phyloP scores from a whole-genome alignment of 1,140 invertebrate species.

The Diachasma alloeum region DNA sequence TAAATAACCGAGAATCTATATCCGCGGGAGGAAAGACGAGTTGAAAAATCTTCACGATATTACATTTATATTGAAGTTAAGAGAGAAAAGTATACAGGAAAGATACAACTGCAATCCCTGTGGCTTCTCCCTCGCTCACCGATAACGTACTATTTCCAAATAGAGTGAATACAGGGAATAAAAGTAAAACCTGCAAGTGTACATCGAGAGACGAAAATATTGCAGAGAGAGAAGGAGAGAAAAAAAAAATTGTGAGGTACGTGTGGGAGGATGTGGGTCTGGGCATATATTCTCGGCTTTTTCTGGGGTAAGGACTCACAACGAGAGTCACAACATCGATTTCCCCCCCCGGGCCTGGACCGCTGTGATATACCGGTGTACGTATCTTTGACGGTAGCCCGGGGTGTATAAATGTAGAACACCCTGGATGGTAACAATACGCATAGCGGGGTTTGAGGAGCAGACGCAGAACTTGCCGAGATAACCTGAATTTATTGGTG shows the following conservation, averaged over 20 bases:
- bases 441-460: neutral
- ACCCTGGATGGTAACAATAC: neutral
- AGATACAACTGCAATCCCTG: neutral
- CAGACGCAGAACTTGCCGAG: neutral
- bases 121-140: neutral
- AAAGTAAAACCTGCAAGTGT: neutral
- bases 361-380: neutral
- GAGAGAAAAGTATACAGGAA: neutral
- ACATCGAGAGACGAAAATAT: neutral
- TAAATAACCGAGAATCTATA: neutral
- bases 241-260: neutral
- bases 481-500: neutral
- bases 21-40: neutral
- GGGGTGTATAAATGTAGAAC: neutral
- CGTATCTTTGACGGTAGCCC: constrained; percentile 1
- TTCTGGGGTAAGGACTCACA: neutral
- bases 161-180: neutral
- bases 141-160: neutral
- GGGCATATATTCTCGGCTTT: neutral
- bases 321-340: constrained; percentile 2
- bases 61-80: constrained; percentile 5
- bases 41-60: neutral
- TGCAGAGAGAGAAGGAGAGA: neutral
- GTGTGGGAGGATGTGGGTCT: neutral
- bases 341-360: neutral